phyloP scores from a whole-genome alignment of 2,797 vertebrate genomes.

The Protonibea diacanthus region DNA sequence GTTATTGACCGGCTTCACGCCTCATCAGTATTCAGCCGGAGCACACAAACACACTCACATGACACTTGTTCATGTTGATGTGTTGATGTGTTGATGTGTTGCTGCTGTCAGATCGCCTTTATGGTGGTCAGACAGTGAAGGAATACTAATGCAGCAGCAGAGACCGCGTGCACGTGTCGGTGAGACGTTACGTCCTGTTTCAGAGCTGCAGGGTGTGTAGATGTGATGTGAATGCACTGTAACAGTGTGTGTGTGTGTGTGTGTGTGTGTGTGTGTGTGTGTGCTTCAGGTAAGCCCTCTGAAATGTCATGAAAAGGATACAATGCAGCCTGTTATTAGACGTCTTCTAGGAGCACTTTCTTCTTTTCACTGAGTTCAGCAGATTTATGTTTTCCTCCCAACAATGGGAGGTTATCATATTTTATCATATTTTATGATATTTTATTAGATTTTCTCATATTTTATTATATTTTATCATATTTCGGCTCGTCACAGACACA shows the following conservation, averaged over 20 bases:
- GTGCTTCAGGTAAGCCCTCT: not conserved
- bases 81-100: slow-evolving; percentile 13
- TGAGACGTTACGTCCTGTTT: not conserved
- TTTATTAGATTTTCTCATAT: too few species aligned
- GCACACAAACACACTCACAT: not conserved
- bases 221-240: too few species aligned
- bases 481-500: too few species aligned
- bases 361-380: not conserved
- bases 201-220: not conserved
- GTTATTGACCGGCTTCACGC: not conserved
- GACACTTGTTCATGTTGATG: not conserved
- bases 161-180: not conserved
- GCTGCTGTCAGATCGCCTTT: not conserved
- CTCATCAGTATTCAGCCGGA: slow-evolving; percentile 23
- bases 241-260: not conserved
- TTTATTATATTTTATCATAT: too few species aligned
- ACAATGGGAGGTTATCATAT: too few species aligned
- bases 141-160: slow-evolving; percentile 8
- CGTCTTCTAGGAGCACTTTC: not conserved
- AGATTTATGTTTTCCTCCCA: not conserved
- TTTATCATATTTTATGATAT: too few species aligned
- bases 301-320: slow-evolving; percentile 9
- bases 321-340: not conserved
- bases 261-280: not conserved
- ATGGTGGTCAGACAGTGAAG: not conserved